phyloP scores from a whole-genome alignment of 2,113 vertebrate genomes.

The Ceuthmochares aereus region DNA sequence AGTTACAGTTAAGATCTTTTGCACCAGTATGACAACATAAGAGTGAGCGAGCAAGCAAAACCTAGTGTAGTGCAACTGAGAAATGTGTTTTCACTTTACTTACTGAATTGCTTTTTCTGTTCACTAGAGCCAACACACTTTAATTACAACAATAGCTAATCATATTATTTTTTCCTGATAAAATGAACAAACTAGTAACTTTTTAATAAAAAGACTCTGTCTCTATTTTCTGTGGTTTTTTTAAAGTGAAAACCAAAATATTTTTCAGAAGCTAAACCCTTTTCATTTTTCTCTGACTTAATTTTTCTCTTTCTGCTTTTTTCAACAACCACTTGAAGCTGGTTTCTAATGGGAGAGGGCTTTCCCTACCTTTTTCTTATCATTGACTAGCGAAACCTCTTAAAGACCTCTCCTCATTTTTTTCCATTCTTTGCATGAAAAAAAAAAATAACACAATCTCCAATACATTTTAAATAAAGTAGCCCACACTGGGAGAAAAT shows the following conservation, averaged over 20 bases:
- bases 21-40: neutral
- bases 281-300: neutral
- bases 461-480: neutral
- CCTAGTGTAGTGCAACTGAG: neutral
- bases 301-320: neutral
- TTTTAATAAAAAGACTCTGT: neutral
- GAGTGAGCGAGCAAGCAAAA: neutral
- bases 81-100: neutral
- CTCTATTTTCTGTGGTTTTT: neutral
- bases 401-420: neutral
- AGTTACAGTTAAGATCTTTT: neutral
- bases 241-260: neutral
- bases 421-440: neutral
- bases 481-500: neutral
- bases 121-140: neutral
- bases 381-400: neutral
- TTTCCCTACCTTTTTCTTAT: neutral
- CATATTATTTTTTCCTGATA: neutral
- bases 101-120: neutral
- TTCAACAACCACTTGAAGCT: neutral
- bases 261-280: neutral
- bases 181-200: neutral
- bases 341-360: neutral
- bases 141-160: neutral
- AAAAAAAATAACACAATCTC: neutral